Evolutionary conservation across 2,888 invertebrate species (phyloP).

Genomic region (Apotomis turbidana): DNA sequence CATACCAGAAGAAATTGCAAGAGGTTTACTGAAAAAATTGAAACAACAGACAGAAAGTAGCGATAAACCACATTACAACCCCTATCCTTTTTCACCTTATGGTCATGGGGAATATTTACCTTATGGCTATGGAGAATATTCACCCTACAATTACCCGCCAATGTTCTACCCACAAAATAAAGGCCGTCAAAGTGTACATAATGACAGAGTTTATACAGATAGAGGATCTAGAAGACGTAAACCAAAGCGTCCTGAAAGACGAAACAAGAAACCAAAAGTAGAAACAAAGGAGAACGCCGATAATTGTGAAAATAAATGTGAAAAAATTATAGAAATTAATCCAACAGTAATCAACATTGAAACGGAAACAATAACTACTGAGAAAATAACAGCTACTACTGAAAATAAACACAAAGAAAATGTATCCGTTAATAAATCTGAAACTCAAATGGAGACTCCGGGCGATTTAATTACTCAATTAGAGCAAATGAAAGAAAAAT

Average conservation of each 20-base stretch:
- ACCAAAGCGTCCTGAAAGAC: neutral
- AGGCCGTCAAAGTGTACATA: slow-evolving; percentile 36
- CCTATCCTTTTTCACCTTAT: slow-evolving; percentile 45
- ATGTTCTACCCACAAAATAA: slow-evolving; percentile 21
- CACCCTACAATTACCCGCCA: slow-evolving; percentile 34
- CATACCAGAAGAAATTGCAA: slow-evolving; percentile 48
- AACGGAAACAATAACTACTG: slow-evolving; percentile 41
- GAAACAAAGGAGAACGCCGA: slow-evolving; percentile 38
- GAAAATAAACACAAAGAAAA: slow-evolving; percentile 26
- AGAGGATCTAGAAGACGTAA: slow-evolving; percentile 18
- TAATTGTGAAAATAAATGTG: slow-evolving; percentile 24
- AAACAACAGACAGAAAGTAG: slow-evolving; percentile 44
- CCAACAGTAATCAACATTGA: slow-evolving; percentile 28
- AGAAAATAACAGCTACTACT: slow-evolving; percentile 44
- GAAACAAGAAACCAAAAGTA: slow-evolving; percentile 35
- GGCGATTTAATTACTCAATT: slow-evolving; percentile 17
- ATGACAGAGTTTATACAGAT: neutral
- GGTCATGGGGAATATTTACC: slow-evolving; percentile 44
- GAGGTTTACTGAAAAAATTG: slow-evolving; percentile 47
- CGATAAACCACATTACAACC: slow-evolving; percentile 39
- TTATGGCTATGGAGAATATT: too few species aligned
- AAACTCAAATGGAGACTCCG: slow-evolving; percentile 25
- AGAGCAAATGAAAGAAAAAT: slow-evolving; percentile 31
- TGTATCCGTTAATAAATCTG: neutral
- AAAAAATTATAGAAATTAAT: slow-evolving; percentile 11